phyloP scores from a whole-genome alignment of 2,888 invertebrate genomes.

The Eristalinus sepulchralis region DNA sequence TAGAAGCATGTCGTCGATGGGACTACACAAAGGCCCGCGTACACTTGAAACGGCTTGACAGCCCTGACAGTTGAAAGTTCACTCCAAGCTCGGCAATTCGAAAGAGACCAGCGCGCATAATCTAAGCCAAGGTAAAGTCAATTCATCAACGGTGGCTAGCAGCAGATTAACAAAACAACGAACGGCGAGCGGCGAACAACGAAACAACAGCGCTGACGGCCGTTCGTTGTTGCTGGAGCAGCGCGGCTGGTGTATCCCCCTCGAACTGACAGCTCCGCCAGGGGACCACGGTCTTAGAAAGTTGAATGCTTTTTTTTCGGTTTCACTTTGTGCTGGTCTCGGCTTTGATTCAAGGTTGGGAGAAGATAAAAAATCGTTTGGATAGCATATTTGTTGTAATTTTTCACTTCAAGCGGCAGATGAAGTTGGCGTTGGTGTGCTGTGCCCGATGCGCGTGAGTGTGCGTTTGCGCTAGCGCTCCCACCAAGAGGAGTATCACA shows the following conservation, averaged over 20 bases:
- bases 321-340: constrained; percentile 26
- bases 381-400: neutral
- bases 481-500: constrained; percentile 20
- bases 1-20: neutral
- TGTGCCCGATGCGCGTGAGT: neutral
- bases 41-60: constrained; percentile 29
- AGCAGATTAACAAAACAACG: constrained; percentile 35
- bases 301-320: constrained; percentile 57
- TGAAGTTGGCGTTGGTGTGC: neutral
- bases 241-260: constrained; percentile 40
- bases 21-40: neutral
- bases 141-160: constrained; percentile 60
- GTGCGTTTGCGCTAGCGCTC: neutral
- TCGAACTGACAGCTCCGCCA: constrained; percentile 15
- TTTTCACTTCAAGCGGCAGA: neutral
- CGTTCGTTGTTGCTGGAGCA: neutral
- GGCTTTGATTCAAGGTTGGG: constrained; percentile 47
- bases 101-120: constrained; percentile 49
- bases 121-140: constrained; percentile 70
- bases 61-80: constrained; percentile 68
- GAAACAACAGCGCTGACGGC: neutral
- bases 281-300: constrained; percentile 48
- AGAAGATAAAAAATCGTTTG: constrained; percentile 22
- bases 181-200: neutral
- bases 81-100: constrained; percentile 14